Evolutionary conservation across 2,797 vertebrate genomes (phyloP), one percentile per base, ranked within the genome.

Genomic region (Vireo griseus): DNA sequence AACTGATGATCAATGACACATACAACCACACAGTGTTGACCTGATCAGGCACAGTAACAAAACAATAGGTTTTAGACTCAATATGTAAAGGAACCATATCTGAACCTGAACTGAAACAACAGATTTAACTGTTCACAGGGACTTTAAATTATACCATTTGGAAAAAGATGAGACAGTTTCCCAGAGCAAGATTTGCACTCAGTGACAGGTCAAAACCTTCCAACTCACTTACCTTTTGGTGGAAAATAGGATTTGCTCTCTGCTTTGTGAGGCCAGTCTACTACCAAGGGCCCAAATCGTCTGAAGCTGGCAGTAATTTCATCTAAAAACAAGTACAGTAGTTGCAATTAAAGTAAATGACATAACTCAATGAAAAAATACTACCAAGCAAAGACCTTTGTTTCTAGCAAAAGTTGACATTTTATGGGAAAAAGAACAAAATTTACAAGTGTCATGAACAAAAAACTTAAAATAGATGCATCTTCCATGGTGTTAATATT

Each of bases 221-320:
- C 37, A 72, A 63, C 4, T n/a, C 10, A 67, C 94, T 92, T 98
- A 99, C 99, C 99, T 99, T 99, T 99, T 58, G 99, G 99, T 90
- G 99, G 99, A 96, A 99, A 99, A 97, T 99, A 99, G 81, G 99
- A 99, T 93, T 99, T 99, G 98, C 99, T 99, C 98, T 99, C 99
- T 39, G 99, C 99, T 98, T 99, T 99, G 97, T 99, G 99, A 40
- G 99, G 99, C 99, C 99, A 99, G 94, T 99, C 99, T 83, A 99
- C 99, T 79, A 99, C 99, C 98, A 99, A 98, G 96, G 99, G 99
- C 73, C 99, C 99, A 67, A 99, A 99, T 93, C 99, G 98, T 71
- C 99, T 98, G 98, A 99, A 99, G 95, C 99, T 99, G 84, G 99
- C 98, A 86, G 99, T 99, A 96, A 99, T 99, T 98, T 99, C 99